Evolutionary conservation across 2,113 vertebrate species (phyloP).

Genomic region (Lepidothrix coronata): DNA sequence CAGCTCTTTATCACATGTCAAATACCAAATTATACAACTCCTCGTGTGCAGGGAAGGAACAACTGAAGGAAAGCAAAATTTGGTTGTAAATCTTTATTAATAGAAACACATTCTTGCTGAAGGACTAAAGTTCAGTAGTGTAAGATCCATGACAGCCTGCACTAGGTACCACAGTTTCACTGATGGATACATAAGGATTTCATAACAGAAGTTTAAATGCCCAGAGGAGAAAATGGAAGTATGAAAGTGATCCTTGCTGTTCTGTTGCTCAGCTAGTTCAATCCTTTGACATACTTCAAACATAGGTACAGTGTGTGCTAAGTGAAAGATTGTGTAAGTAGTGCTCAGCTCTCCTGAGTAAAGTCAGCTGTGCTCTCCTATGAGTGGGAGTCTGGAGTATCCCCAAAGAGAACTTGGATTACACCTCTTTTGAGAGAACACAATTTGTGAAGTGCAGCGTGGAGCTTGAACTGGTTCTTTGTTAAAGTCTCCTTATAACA

Average conservation of each 20-base stretch:
- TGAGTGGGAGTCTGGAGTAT: background rate
- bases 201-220: conserved; percentile 32
- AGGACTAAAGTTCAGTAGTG: conserved; percentile 62
- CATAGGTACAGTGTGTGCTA: background rate
- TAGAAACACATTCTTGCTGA: conserved; percentile 74
- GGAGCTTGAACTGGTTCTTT: background rate
- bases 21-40: background rate
- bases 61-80: background rate
- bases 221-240: conserved; percentile 40
- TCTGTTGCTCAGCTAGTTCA: background rate
- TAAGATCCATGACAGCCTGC: conserved; percentile 44
- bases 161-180: conserved; percentile 59
- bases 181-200: conserved; percentile 31
- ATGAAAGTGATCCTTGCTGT: conserved; percentile 40
- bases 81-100: conserved; percentile 77
- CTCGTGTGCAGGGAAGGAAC: background rate
- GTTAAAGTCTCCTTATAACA: background rate
- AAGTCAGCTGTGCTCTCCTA: background rate
- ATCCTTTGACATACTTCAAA: background rate
- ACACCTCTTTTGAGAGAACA: background rate
- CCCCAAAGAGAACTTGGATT: background rate
- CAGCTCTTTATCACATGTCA: background rate
- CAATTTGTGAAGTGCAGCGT: background rate
- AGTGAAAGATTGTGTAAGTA: background rate
- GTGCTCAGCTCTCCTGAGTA: background rate